Base-by-base conservation (phyloP, 2,888 invertebrate species). In the Oscheius sp. region DNA sequence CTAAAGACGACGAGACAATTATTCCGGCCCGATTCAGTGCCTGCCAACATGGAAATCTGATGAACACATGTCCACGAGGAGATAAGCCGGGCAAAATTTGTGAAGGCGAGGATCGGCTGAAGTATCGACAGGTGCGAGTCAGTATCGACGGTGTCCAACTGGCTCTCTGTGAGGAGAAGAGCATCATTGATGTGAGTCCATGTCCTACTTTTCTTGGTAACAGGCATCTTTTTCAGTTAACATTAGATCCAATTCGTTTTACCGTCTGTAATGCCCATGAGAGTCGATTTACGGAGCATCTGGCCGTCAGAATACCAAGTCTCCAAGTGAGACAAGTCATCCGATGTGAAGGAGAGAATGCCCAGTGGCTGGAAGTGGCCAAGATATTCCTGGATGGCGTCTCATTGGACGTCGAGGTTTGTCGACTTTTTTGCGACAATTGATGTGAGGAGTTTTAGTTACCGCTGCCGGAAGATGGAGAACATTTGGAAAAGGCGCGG, bases 91-190 rank as follows among this genome's bases (percentile, higher is more conserved):
- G 18, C 16, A 52, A 68, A 18, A 55, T 18, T 18, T 73, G 73
- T 21, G 73, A 73, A 35, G 69, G 59, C 5, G 73, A 73, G 27
- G 43, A 46, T 23, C 74, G 76, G 23, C 66, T 77, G 71, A 81
- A 79, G 58, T 81, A 81, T 43, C 53, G 76, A 12, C 77, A 76
- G 93, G 93, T 94, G 6, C 91, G 98, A 58, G 91, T 95, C 1
- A 93, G 94, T 0, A 91, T 96, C 43, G 96, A 96, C 90, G 93
- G 94, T 1, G 91, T 98, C 1, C 95, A 96, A 89, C 91, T 99
- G 56, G 95, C 94, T 90, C 89, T 98, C 64, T 94, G 95, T 58
- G 98, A 98, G 89, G 92, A 80, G 18, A 77, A 70, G 41, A 74
- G 76, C 21, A 73, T 77, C 55, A 21, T 75, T 45, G 73, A 72